These are phyloP conservation scores for Erebia palarica DNA, from an alignment of 2,888 invertebrate species.

Conservation along the genomic window DNA sequence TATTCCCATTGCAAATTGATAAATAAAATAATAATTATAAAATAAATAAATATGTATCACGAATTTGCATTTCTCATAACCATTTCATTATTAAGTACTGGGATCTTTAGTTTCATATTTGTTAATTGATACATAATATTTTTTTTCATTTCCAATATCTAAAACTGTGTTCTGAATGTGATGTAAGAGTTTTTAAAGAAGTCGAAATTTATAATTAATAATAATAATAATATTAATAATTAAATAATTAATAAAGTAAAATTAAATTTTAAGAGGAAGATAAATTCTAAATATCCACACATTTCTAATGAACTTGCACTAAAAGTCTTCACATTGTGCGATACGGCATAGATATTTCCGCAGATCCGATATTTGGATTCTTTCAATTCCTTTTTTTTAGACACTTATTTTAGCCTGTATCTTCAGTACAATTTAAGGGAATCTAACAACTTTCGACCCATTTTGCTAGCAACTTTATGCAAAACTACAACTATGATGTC, in stretches of 20 bases:
- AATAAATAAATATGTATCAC: too few species aligned
- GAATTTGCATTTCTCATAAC: too few species aligned
- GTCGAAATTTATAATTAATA: slow-evolving; percentile 48
- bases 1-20: too few species aligned
- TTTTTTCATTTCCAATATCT: slow-evolving; percentile 43
- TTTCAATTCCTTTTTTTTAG: too few species aligned
- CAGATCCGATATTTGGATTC: neutral
- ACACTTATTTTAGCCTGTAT: too few species aligned
- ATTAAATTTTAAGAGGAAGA: slow-evolving; percentile 57
- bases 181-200: slow-evolving; percentile 70
- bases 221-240: slow-evolving; percentile 47
- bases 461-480: too few species aligned
- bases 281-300: slow-evolving; percentile 60
- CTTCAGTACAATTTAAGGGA: too few species aligned
- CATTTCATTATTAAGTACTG: neutral
- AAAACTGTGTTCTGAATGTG: slow-evolving; percentile 71
- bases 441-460: too few species aligned
- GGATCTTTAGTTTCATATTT: neutral
- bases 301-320: slow-evolving; percentile 72
- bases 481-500: too few species aligned
- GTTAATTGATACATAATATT: neutral
- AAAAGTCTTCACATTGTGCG: slow-evolving; percentile 37
- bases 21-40: too few species aligned
- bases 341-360: neutral
- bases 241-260: slow-evolving; percentile 36